Base-by-base conservation (phyloP, 1,140 invertebrate species). In the Octopus sinensis region DNA sequence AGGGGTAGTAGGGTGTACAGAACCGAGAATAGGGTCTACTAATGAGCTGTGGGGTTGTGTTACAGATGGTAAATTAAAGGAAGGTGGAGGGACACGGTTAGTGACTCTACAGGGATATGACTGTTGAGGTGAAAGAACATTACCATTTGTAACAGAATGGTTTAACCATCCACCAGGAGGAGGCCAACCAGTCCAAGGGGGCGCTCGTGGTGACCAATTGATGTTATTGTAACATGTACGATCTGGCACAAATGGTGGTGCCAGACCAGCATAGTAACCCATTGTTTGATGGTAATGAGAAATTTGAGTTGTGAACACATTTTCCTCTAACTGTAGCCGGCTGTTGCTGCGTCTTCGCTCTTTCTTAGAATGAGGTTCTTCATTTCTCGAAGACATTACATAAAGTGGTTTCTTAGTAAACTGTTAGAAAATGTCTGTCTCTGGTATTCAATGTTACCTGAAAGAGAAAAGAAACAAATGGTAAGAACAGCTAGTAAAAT, bases 371-470 rank as follows among this genome's bases (percentile, higher is more conserved):
- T 6, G 30, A 5, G 76, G 7, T 7, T 77, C 52, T 52, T 77
- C 76, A 77, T 77, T 77, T 77, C 76, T 77, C 6, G 76, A 77
- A 77, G 76, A 77, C 76, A 77, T 77, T 53, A 17, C 76, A 52
- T 43, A 43, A 43, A 43, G 30, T 43, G 30, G 30, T 43, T 43
- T 43, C 30, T 43, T 43, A 43, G 30, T 43, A 43, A 43, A 43
- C 30, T 43, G 30, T 43, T 43, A 43, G 30, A 43, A 43, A 43
- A 43, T 43, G 30, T 3, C 30, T 43, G 30, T 43, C 30, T 43
- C 30, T 43, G 30, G 3, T 43, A 1, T 43, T 43, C 30, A 43
- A 43, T 2, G 30, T 43, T 43, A 43, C 30, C 30, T 43, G 30
- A 43, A 43, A 43, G 30, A 43, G 30, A 43, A 43, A 43, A 43